These are phyloP conservation scores for Acestrorhynchus altus DNA, from an alignment of 2,797 vertebrate species.

Conservation along the genomic window DNA sequence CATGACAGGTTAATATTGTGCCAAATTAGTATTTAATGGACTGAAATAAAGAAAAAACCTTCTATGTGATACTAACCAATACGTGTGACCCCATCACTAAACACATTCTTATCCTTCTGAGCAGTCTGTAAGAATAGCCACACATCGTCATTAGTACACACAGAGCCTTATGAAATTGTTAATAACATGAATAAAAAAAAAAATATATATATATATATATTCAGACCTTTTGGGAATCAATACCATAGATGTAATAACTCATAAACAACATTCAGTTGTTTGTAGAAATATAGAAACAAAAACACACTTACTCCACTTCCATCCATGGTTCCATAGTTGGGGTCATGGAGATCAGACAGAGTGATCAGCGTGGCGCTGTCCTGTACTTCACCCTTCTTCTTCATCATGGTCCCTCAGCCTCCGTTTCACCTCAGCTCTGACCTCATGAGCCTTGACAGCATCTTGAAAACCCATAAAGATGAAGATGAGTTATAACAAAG, in stretches of 20 bases:
- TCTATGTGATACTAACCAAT: constrained; percentile 70
- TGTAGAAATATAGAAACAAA: background rate
- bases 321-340: constrained; percentile 70
- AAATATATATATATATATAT: no score
- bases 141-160: background rate
- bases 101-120: constrained; percentile 65
- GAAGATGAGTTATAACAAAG: background rate
- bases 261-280: background rate
- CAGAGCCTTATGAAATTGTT: no score
- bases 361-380: constrained; percentile 69
- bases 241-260: background rate
- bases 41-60: background rate
- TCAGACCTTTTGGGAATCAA: no score
- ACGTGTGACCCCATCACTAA: constrained; percentile 68
- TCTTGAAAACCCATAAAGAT: background rate
- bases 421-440: background rate
- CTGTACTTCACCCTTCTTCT: constrained; percentile 58
- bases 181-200: no score
- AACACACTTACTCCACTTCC: background rate
- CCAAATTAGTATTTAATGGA: no score
- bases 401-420: constrained; percentile 45
- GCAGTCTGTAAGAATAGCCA: constrained; percentile 59
- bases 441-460: background rate
- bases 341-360: constrained; percentile 62
- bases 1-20: no score